A percentile compares a stretch with the other conserved stretches of the same genome.
Evolutionary conservation across 2,888 invertebrate species (phyloP).

Genomic region (Macrosoma leucophasiata): DNA sequence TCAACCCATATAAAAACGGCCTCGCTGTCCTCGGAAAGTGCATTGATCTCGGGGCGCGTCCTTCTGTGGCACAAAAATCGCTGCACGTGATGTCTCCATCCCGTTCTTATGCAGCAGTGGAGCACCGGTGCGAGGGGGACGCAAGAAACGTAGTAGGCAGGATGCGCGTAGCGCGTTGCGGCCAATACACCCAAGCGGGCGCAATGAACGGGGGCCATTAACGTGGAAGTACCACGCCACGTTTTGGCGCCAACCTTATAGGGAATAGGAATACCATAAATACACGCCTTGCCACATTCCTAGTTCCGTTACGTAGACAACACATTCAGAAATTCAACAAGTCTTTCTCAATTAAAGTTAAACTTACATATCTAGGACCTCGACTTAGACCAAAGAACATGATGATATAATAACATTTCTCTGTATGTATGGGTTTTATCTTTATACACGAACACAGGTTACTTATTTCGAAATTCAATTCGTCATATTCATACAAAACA

Average conservation of each 20-base stretch:
- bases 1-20: conserved; percentile 65
- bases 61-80: conserved; percentile 71
- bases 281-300: too few species aligned
- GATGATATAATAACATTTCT: too few species aligned
- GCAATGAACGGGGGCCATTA: conserved; percentile 70
- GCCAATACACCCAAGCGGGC: conserved; percentile 72
- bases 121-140: conserved; percentile 52
- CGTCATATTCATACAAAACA: too few species aligned
- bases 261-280: conserved; percentile 24
- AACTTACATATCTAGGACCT: too few species aligned
- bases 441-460: too few species aligned
- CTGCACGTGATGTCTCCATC: conserved; percentile 63
- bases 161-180: conserved; percentile 68
- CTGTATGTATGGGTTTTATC: too few species aligned
- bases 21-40: conserved; percentile 71
- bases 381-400: too few species aligned
- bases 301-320: too few species aligned
- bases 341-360: too few species aligned
- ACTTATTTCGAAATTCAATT: too few species aligned
- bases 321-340: too few species aligned
- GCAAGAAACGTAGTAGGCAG: conserved; percentile 63
- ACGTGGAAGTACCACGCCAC: conserved; percentile 56
- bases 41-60: conserved; percentile 72
- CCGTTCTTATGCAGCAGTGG: conserved; percentile 44
- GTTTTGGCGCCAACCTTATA: conserved; percentile 64